Conservation (phyloP, 2,888 invertebrate species). For the Eristalinus sepulchralis region DNA sequence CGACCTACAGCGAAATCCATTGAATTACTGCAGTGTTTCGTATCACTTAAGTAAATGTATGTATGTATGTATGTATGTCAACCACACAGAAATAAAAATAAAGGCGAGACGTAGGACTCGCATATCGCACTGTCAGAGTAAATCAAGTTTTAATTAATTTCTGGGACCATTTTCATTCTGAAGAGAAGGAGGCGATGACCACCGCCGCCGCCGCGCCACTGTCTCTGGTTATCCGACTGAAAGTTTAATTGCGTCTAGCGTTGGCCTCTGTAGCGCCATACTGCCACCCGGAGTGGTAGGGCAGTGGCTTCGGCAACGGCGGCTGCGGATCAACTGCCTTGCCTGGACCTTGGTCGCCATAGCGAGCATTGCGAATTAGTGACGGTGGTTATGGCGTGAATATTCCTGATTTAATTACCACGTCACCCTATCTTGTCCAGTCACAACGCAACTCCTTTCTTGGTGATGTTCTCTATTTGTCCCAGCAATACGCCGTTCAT, state of each 20-base stretch:
- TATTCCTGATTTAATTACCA: conserved; percentile 60
- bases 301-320: too few species aligned
- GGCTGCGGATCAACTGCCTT: neutral
- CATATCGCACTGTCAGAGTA: conserved; percentile 26
- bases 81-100: neutral
- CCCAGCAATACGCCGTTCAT: conserved; percentile 12
- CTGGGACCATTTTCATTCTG: conserved; percentile 35
- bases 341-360: conserved; percentile 16
- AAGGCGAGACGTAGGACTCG: neutral
- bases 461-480: conserved; percentile 33
- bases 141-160: conserved; percentile 56
- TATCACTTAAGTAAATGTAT: neutral
- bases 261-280: neutral
- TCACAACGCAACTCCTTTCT: conserved; percentile 18
- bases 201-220: neutral
- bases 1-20: neutral
- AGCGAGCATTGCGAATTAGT: conserved; percentile 27
- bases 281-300: neutral
- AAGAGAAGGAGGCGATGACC: conserved; percentile 38
- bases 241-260: conserved; percentile 58
- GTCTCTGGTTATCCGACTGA: conserved; percentile 17
- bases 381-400: conserved; percentile 58
- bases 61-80: neutral
- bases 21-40: neutral
- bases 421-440: conserved; percentile 35